These are phyloP conservation scores for Cyprinodon diabolis DNA, from an alignment of 2,797 vertebrate species.

Conservation along the genomic window DNA sequence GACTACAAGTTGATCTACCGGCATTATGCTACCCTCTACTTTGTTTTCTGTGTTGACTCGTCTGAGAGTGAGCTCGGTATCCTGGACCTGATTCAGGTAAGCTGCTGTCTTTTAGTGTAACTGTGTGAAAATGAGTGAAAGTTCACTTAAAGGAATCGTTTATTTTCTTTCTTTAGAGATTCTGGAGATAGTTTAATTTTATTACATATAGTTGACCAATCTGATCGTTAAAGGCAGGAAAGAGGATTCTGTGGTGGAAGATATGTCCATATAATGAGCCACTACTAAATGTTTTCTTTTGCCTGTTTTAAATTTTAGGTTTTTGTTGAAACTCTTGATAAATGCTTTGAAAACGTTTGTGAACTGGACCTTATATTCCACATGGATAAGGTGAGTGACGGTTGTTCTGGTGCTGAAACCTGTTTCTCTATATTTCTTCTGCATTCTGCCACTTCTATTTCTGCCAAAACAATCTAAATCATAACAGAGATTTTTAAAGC, in stretches of 20 bases:
- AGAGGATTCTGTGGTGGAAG: too few species aligned
- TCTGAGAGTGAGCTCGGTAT: constrained; percentile 98
- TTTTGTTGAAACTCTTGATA: constrained; percentile 98
- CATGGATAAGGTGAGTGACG: constrained; percentile 90
- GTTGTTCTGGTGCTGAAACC: background rate
- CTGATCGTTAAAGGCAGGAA: background rate
- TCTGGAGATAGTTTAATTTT: background rate
- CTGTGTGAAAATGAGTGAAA: background rate
- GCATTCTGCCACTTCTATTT: too few species aligned
- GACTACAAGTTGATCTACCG: constrained; percentile 99
- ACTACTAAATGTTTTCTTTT: background rate
- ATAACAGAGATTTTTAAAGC: background rate
- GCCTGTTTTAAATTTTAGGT: constrained; percentile 77
- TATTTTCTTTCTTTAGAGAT: background rate
- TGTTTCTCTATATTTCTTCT: background rate
- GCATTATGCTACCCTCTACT: constrained; percentile 97
- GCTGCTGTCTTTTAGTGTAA: constrained; percentile 15
- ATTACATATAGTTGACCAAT: background rate
- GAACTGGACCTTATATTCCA: constrained; percentile 99
- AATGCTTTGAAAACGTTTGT: constrained; percentile 99
- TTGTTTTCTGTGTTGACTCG: constrained; percentile 98
- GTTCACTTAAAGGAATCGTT: background rate
- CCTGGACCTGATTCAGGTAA: constrained; percentile 97
- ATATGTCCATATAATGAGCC: too few species aligned
- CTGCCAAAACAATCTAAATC: background rate